Evolutionary conservation across 2,113 vertebrate species (phyloP).

Genomic region (Phoenicopterus ruber): DNA sequence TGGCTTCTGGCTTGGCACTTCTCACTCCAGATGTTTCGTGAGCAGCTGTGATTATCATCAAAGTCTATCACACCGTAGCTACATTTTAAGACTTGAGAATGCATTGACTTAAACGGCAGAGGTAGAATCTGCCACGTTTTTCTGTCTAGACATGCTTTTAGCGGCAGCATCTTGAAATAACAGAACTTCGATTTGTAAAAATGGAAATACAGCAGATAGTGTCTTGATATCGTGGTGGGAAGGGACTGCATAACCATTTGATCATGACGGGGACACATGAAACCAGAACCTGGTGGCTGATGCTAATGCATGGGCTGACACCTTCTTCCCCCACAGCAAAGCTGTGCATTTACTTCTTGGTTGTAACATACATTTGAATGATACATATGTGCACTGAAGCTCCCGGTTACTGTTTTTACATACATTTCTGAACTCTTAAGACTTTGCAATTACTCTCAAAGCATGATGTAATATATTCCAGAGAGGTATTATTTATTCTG

Average conservation of each 20-base stretch:
- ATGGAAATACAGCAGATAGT: not conserved
- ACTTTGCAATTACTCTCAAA: not conserved
- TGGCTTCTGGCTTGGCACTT: not conserved
- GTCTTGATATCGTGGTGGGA: not conserved
- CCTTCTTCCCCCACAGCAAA: not conserved
- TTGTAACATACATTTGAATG: not conserved
- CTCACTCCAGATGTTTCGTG: not conserved
- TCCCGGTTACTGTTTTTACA: not conserved
- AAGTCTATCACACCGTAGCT: not conserved
- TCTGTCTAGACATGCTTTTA: slow-evolving; percentile 34
- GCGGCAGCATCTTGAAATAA: not conserved
- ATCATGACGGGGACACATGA: not conserved
- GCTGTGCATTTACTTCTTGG: not conserved
- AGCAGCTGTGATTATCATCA: slow-evolving; percentile 14
- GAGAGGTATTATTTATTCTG: not conserved
- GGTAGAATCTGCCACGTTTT: not conserved
- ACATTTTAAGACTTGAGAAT: not conserved
- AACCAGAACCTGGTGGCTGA: not conserved
- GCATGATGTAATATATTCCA: not conserved
- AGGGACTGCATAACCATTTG: not conserved
- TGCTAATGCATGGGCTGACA: not conserved
- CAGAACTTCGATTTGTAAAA: not conserved
- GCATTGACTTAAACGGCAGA: not conserved
- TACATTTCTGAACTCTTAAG: not conserved
- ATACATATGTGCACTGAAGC: not conserved